Percentiles rank a stretch among this genome's conserved stretches.
Evolutionary conservation across 2,888 invertebrate genomes (phyloP).

Genomic region (Troglohyphantes excavatus): DNA sequence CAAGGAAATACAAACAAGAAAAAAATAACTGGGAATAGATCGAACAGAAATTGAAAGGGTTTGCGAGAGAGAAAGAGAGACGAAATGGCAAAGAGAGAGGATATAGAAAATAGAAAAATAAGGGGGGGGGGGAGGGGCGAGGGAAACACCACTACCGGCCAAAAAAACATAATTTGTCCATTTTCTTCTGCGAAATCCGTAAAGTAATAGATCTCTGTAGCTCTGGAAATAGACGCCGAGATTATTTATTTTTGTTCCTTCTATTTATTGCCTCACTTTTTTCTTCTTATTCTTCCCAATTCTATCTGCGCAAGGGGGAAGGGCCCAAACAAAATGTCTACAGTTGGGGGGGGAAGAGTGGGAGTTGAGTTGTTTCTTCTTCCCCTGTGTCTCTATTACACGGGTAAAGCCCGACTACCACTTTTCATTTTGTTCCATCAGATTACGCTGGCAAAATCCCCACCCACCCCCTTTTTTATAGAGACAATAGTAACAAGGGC

Average conservation of each 20-base stretch:
- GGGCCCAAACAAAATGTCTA: conserved; percentile 6
- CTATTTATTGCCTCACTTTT: conserved; percentile 52
- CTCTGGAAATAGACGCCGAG: conserved; percentile 69
- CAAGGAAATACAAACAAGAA: conserved; percentile 37
- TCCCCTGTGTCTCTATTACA: conserved; percentile 57
- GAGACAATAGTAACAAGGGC: conserved; percentile 30
- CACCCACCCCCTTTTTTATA: conserved; percentile 3
- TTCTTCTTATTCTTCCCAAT: neutral
- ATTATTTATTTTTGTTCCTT: conserved; percentile 72
- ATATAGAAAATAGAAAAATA: conserved; percentile 8
- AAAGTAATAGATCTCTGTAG: conserved; percentile 76
- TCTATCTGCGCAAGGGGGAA: neutral
- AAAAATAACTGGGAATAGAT: conserved; percentile 49
- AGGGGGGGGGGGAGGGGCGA: neutral
- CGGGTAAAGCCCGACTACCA: conserved; percentile 48
- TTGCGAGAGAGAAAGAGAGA: conserved; percentile 46
- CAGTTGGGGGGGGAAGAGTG: neutral
- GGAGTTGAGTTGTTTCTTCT: conserved; percentile 28
- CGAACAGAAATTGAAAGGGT: conserved; percentile 74
- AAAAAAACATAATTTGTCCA: conserved; percentile 77
- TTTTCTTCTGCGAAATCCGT: conserved; percentile 76
- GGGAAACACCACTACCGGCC: conserved; percentile 55
- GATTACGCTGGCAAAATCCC: conserved; percentile 61
- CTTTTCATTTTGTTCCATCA: conserved; percentile 65
- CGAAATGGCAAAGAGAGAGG: neutral